Base-by-base conservation (phyloP, 2,888 invertebrate species). In the Sphaeridia pumilis region DNA sequence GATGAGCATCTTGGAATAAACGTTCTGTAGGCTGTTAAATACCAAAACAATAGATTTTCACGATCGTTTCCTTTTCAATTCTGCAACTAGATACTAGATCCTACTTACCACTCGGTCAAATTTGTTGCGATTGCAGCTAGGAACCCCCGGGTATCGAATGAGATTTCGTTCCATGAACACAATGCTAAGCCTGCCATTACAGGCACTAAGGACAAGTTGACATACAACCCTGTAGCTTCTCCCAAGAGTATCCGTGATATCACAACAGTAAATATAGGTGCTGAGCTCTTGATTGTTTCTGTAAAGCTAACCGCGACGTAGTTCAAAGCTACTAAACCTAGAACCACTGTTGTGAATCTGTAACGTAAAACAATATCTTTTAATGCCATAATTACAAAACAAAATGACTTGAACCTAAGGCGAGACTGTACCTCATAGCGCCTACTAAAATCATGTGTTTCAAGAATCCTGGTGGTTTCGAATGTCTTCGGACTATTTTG, bases 221-320 rank as follows among this genome's bases (percentile, higher is more conserved):
- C 82, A 69, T 78, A 78, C 47, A 79, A 69, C 41, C 80, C 79
- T 27, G 81, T 81, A 63, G 76, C 74, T 71, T 82, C 81, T 47
- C 80, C 80, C 77, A 66, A 44, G 66, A 64, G 38, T 17, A 59
- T 31, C 20, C 59, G 34, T 46, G 83, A 81, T 65, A 85, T 82
- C 57, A 83, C 69, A 53, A 85, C 84, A 36, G 85, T 85, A 70
- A 84, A 84, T 49, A 84, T 73, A 35, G 85, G 85, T 20, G 84
- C 84, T 28, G 84, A 83, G 70, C 83, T 83, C 70, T 85, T 85
- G 44, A 85, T 81, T 14, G 84, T 84, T 70, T 84, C 84, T 43
- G 84, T 84, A 69, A 85, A 85, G 69, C 83, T 84, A 52, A 84
- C 83, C 56, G 84, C 82, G 54, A 84, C 83, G 70, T 80, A 84